A percentile compares a stretch with the other conserved stretches of the same genome.
Conservation (phyloP, 1,140 invertebrate genomes). For the Brachionus asplanchnoidis region DNA sequence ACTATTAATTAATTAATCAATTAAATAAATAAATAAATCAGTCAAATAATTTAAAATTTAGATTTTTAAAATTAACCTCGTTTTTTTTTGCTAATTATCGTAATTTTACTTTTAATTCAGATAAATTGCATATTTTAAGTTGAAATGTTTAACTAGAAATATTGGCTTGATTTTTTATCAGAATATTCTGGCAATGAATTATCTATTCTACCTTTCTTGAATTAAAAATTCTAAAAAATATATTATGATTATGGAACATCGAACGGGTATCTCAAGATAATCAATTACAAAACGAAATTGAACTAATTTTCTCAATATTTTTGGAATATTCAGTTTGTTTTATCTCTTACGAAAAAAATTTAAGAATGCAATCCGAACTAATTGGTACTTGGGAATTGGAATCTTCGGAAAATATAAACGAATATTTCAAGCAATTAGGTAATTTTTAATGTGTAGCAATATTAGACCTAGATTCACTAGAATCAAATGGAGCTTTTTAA, state of each 20-base stretch:
- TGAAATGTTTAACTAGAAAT: too few species aligned
- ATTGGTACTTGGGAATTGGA: conserved; percentile 26
- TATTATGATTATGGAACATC: not conserved
- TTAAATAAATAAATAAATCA: too few species aligned
- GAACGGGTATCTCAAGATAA: not conserved
- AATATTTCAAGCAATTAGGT: conserved; percentile 39
- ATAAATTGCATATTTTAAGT: too few species aligned
- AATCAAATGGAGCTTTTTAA: too few species aligned
- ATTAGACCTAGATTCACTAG: too few species aligned
- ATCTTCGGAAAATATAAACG: conserved; percentile 29
- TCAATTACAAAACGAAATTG: not conserved
- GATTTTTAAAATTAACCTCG: too few species aligned
- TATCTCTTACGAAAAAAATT: not conserved
- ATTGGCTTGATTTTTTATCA: too few species aligned
- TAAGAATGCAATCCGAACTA: not conserved
- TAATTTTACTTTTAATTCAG: not conserved
- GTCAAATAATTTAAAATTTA: too few species aligned
- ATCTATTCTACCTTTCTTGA: not conserved
- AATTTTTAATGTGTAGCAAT: not conserved
- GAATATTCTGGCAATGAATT: not conserved
- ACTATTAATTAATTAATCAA: too few species aligned
- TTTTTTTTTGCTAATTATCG: too few species aligned
- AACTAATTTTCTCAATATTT: not conserved
- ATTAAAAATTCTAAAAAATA: not conserved
- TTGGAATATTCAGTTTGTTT: not conserved